Base-by-base conservation (phyloP, 1,140 invertebrate species). In the Drosophila bipectinata region DNA sequence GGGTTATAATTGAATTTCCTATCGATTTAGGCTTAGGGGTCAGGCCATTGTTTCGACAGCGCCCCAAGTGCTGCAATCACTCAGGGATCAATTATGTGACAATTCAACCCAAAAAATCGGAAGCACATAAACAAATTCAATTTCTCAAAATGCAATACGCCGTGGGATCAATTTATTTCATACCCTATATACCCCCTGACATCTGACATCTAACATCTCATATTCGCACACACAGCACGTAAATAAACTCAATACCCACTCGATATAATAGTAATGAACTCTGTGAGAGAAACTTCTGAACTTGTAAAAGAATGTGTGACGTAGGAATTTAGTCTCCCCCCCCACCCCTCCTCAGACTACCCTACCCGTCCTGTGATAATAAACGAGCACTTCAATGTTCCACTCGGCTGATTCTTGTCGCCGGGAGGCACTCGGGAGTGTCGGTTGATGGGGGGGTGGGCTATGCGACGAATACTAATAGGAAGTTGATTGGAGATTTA, bases 1-100 rank as follows among this genome's bases (percentile, higher is more conserved):
- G 63, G 63, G 66, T 56, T 69, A 55, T 57, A 71, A 71, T 71
- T 71, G 63, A 71, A 57, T 71, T 71, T 71, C 67, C 67, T 48
- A 71, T 71, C 56, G 67, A 71, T 69, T 71, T 69, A 18, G 52
- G 44, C 64, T 39, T 56, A 56, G 47, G 47, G 44, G 32, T 57
- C 51, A 57, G 10, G 28, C 24, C 55, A 63, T 63, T 49, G 67
- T 64, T 67, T 64, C 63, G 51, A 24, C 44, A 47, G 24, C 18
- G 44, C 18, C 44, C 18, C 14, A 68, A 71, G 64, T 41, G 67
- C 44, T 37, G 54, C 53, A 71, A 39, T 69, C 67, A 68, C 63
- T 71, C 64, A 62, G 66, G 66, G 66, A 69, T 56, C 63, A 69
- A 56, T 62, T 62, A 26, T 58, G 54, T 59, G 60, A 44, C 60